phyloP scores from a whole-genome alignment of 2,888 invertebrate species.

The Empis livida region DNA sequence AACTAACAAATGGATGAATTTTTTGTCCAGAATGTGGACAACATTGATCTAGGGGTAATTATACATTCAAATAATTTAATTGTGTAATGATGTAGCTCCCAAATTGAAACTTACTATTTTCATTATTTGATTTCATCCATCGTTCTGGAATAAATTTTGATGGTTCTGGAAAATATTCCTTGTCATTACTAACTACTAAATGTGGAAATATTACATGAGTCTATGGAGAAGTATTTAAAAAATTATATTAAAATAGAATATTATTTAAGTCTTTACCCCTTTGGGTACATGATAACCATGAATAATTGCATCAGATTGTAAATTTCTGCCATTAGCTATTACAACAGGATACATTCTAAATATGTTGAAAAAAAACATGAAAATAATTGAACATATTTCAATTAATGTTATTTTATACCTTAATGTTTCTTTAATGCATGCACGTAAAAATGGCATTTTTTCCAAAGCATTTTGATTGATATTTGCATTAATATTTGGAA shows the following conservation, averaged over 20 bases:
- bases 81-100: too few species aligned
- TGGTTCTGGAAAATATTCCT: slow-evolving; percentile 58
- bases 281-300: slow-evolving; percentile 69
- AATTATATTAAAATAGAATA: neutral
- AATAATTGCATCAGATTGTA: slow-evolving; percentile 60
- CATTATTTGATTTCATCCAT: slow-evolving; percentile 50
- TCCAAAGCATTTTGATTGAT: slow-evolving; percentile 49
- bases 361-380: too few species aligned
- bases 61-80: too few species aligned
- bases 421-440: slow-evolving; percentile 65
- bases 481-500: slow-evolving; percentile 41
- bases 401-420: slow-evolving; percentile 40
- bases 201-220: slow-evolving; percentile 69
- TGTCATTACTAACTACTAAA: slow-evolving; percentile 59
- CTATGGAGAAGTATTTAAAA: slow-evolving; percentile 34
- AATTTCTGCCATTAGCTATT: slow-evolving; percentile 63
- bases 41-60: slow-evolving; percentile 4
- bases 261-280: slow-evolving; percentile 48
- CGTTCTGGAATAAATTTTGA: slow-evolving; percentile 59
- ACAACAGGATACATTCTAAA: slow-evolving; percentile 69
- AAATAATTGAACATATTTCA: too few species aligned
- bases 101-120: neutral
- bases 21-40: slow-evolving; percentile 38
- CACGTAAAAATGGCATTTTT: slow-evolving; percentile 54
- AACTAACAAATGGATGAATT: slow-evolving; percentile 60